Conservation (phyloP, 92 coral and sea anemone genomes). For the Porites cylindrica region DNA sequence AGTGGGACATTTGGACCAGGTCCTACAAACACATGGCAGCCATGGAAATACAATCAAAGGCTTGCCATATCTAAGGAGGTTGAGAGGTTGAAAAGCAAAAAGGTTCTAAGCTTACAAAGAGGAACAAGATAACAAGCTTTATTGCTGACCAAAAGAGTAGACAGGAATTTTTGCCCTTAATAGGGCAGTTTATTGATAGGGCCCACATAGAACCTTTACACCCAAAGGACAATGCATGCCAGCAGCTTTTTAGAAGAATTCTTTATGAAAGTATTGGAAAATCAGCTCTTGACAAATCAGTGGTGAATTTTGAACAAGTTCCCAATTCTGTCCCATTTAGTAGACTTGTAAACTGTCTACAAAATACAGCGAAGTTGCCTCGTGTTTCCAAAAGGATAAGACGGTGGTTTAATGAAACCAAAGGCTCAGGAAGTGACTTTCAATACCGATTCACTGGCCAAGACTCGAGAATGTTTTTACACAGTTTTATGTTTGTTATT, state of each 20-base stretch:
- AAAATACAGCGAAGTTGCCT: constrained; percentile 39
- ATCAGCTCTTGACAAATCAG: constrained; percentile 53
- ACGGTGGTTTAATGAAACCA: constrained; percentile 59
- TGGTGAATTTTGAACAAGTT: constrained; percentile 58
- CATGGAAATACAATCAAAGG: constrained; percentile 59
- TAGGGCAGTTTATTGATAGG: constrained; percentile 66
- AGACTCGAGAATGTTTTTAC: constrained; percentile 55
- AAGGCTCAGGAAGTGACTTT: constrained; percentile 31
- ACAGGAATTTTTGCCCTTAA: constrained; percentile 72
- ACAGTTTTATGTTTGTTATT: constrained; percentile 54
- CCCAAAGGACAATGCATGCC: constrained; percentile 71
- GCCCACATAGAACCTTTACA: too few species aligned
- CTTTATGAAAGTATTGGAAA: constrained; percentile 68
- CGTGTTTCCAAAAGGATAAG: constrained; percentile 47
- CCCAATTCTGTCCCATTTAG: constrained; percentile 58
- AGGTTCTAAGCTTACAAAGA: constrained; percentile 41
- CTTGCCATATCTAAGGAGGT: constrained; percentile 61
- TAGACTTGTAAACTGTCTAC: constrained; percentile 73
- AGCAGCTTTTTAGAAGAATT: constrained; percentile 66
- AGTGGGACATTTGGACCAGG: constrained; percentile 69
- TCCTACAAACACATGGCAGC: constrained; percentile 52
- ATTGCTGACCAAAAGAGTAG: constrained; percentile 55
- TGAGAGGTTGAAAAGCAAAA: constrained; percentile 48
- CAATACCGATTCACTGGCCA: constrained; percentile 59
- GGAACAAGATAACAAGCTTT: constrained; percentile 57